phyloP scores from a whole-genome alignment of 2,888 invertebrate genomes.

The Nasonovia ribisnigri region DNA sequence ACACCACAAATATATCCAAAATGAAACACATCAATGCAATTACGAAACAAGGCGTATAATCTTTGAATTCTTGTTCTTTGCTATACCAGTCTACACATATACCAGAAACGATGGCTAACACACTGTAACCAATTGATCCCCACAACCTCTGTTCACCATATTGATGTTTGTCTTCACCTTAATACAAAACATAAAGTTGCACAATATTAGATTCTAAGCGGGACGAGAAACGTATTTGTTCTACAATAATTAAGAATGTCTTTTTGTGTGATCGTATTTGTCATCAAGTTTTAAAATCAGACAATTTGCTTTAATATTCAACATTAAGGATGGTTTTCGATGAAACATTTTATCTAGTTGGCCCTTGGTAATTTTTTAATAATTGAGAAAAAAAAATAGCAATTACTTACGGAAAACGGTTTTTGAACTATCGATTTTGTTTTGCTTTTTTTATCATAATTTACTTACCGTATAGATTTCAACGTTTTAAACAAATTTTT shows the following conservation, averaged over 20 bases:
- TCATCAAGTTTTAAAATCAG: no score
- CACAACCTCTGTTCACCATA: conserved; percentile 48
- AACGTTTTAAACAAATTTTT: background rate
- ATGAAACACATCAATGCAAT: conserved; percentile 25
- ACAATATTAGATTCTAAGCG: background rate
- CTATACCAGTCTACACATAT: conserved; percentile 40
- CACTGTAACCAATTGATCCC: conserved; percentile 49
- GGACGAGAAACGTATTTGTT: no score
- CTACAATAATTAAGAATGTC: background rate
- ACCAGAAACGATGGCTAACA: background rate
- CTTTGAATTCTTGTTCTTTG: conserved; percentile 5
- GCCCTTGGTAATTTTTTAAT: background rate
- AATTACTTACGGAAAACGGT: background rate
- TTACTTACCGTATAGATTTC: background rate
- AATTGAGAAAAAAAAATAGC: background rate
- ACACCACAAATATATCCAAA: conserved; percentile 36
- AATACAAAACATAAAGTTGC: background rate
- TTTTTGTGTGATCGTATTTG: background rate
- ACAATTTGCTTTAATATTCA: no score
- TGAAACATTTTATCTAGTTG: background rate
- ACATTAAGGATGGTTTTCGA: background rate
- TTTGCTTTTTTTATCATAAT: background rate
- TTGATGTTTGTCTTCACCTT: conserved; percentile 62
- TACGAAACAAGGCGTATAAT: conserved; percentile 20
- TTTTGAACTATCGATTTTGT: background rate